phyloP scores from a whole-genome alignment of 2,113 vertebrate genomes.

The Heterochromis multidens region DNA sequence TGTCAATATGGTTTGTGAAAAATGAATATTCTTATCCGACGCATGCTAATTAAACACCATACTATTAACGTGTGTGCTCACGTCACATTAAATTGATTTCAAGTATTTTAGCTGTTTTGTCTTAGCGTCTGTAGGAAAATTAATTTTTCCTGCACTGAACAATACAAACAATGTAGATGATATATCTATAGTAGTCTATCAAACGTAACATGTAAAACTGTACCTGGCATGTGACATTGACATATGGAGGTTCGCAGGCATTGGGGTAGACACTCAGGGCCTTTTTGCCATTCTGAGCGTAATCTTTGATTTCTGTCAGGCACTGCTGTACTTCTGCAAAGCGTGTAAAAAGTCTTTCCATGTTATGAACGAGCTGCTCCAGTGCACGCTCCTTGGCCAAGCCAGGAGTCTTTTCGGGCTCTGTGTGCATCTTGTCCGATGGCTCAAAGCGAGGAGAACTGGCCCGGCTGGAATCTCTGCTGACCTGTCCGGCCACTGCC shows the following conservation, averaged over 20 bases:
- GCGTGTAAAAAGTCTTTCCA: constrained; percentile 80
- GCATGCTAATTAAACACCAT: fast-evolving
- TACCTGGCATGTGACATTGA: constrained; percentile 92
- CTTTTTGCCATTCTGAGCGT: constrained; percentile 79
- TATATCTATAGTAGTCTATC: background rate
- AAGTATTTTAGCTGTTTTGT: background rate
- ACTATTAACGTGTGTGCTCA: fast-evolving
- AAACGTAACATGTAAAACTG: background rate
- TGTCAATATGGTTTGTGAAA: background rate
- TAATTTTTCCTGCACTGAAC: fast-evolving
- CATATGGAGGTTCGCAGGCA: constrained; percentile 80
- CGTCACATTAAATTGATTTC: background rate
- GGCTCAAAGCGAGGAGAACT: constrained; percentile 72
- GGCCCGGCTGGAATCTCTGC: constrained; percentile 67
- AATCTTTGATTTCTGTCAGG: constrained; percentile 81
- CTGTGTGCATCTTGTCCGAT: constrained; percentile 48
- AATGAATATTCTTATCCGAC: background rate
- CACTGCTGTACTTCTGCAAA: constrained; percentile 82
- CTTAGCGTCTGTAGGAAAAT: background rate
- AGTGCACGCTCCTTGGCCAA: constrained; percentile 66
- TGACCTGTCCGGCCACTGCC: constrained; percentile 62
- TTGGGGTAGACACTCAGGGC: constrained; percentile 73
- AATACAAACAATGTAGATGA: fast-evolving
- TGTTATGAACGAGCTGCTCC: constrained; percentile 73
- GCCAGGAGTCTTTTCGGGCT: constrained; percentile 33